Base-by-base conservation (phyloP, 2,888 invertebrate genomes). In the Noctua pronuba region DNA sequence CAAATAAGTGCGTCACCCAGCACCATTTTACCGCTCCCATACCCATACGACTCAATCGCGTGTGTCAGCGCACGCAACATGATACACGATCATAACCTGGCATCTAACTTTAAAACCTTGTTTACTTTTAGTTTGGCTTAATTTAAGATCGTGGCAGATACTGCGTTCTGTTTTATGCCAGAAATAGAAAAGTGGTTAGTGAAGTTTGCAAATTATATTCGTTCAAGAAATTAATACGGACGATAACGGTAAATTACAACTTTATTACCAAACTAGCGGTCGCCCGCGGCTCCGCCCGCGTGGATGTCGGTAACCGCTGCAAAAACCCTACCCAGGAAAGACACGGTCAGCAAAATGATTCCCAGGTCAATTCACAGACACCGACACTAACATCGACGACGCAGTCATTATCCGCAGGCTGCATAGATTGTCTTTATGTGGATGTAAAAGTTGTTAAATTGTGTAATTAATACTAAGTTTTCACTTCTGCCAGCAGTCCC, bases 81-180 rank as follows among this genome's bases (percentile, higher is more conserved):
- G 82, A 87, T 80, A 79, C 82, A 77, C 81, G 78, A 78, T 74
- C 75, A 82, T 88, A 88, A 88, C 87, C 67, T 69, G 72, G 67
- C 68, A 75, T 73, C 67, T 78, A 84, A 80, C 60, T 84, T 84
- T 76, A 79, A 87, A 85, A 73, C 55, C 75, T 79, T 88, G 79
- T 87, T 88, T 86, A 76, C 75, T 80, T 86, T 79, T 52, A 75
- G 77, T 80, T 86, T 55, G 41, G 11, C 31, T 72, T 86, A 70
- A 80, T 71, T 84, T 82, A 77, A 79, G 60, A 78, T 76, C 46
- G 18, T n/a, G 21, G 5, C 28, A 52, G 68, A 72, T 80, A 79
- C 46, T 21, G 16, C n/a, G 52, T 73, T 66, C 52, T 73, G 41
- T 11, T 64, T 41, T 35, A 24, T 4, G 28, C 1, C 28, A 49